A percentile compares a stretch with the other conserved stretches of the same genome.
Conservation (phyloP, 2,113 vertebrate genomes). For the Equus przewalskii region DNA sequence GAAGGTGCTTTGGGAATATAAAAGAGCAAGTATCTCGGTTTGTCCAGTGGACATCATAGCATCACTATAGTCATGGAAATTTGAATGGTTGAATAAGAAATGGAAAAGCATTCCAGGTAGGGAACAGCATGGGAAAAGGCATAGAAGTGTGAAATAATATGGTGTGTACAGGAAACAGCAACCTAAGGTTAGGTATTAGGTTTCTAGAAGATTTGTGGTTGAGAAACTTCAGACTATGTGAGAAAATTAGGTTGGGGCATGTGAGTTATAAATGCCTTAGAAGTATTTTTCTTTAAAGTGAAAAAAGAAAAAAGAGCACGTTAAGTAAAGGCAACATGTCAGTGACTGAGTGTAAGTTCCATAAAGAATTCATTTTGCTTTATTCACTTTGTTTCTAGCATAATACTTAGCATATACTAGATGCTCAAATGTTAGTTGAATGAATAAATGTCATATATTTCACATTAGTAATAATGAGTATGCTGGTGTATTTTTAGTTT, state of each 20-base stretch:
- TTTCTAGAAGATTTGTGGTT: conserved; percentile 49
- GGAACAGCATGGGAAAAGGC: conserved; percentile 19
- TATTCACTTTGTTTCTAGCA: background rate
- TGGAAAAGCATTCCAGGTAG: conserved; percentile 30
- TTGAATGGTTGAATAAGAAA: background rate
- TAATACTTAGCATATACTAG: background rate
- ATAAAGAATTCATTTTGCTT: conserved; percentile 44
- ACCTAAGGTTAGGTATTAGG: background rate
- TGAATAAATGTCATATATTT: conserved; percentile 17
- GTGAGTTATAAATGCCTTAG: conserved; percentile 5
- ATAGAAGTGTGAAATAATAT: background rate
- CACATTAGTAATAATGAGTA: background rate
- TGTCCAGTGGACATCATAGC: background rate
- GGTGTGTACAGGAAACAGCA: background rate
- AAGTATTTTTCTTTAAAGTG: conserved; percentile 16
- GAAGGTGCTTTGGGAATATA: background rate
- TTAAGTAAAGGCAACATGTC: conserved; percentile 11
- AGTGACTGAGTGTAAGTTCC: background rate
- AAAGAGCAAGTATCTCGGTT: conserved; percentile 12
- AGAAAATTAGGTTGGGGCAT: conserved; percentile 18
- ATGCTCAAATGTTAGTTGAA: conserved; percentile 3
- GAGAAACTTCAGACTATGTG: background rate
- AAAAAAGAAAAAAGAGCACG: background rate
- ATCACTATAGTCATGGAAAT: conserved; percentile 27
- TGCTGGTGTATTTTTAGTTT: background rate